Percentiles rank a stretch among this genome's conserved stretches.
Evolutionary conservation across 53 echinoderm and acorn worm genomes (phyloP).

Genomic region (Stichopus horrens): DNA sequence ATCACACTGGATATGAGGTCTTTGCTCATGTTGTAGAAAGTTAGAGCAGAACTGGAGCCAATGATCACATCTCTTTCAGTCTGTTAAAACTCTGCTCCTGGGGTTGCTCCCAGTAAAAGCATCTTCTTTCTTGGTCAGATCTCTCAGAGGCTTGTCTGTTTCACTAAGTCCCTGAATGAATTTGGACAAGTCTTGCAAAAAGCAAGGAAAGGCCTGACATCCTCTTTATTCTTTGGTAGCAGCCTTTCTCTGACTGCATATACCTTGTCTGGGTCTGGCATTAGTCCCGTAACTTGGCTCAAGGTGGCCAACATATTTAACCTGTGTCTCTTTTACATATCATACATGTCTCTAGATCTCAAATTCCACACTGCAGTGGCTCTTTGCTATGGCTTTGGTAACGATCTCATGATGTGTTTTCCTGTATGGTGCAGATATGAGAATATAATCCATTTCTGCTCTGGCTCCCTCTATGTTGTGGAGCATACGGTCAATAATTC

Average conservation of each 20-base stretch:
- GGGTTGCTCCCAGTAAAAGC: constrained; percentile 49
- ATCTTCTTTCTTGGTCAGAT: constrained; percentile 50
- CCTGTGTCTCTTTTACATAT: constrained; percentile 39
- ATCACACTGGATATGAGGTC: constrained; percentile 62
- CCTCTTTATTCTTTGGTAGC: constrained; percentile 51
- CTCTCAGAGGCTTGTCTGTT: constrained; percentile 59
- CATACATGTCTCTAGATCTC: constrained; percentile 61
- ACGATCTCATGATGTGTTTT: constrained; percentile 48
- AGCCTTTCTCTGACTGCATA: constrained; percentile 61
- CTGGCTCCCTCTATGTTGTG: constrained; percentile 57
- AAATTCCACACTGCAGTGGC: constrained; percentile 58
- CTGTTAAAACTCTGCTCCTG: constrained; percentile 52
- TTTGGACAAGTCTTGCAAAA: constrained; percentile 50
- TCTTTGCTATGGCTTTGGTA: constrained; percentile 48
- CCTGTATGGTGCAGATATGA: constrained; percentile 43
- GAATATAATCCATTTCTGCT: constrained; percentile 68
- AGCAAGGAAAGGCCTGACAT: constrained; percentile 56
- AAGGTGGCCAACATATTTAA: constrained; percentile 63
- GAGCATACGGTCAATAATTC: constrained; percentile 72
- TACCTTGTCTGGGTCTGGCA: constrained; percentile 58
- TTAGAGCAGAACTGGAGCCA: constrained; percentile 55
- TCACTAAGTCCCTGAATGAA: constrained; percentile 63
- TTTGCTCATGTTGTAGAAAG: constrained; percentile 56
- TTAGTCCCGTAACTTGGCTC: constrained; percentile 43
- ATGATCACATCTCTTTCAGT: constrained; percentile 47